A percentile compares a stretch with the other conserved stretches of the same genome.
Conservation (phyloP, 2,113 vertebrate genomes). For the Lagopus leucura region DNA sequence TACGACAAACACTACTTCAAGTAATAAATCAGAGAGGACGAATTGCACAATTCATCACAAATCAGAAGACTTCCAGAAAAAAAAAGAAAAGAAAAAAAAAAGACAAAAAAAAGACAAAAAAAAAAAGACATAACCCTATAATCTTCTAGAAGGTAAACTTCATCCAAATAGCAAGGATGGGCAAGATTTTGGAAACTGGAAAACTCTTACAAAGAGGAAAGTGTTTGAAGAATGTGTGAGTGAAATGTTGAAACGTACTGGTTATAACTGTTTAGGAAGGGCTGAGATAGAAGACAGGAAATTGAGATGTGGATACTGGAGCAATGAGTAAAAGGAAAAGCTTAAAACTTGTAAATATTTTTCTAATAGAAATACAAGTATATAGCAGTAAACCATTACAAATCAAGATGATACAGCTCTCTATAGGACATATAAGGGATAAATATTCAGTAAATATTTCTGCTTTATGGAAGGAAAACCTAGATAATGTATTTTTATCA, state of each 20-base stretch:
- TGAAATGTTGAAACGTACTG: rapidly evolving
- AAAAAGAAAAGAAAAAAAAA: background rate
- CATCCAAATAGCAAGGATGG: background rate
- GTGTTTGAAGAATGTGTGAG: rapidly evolving
- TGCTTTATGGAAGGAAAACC: background rate
- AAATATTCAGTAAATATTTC: background rate
- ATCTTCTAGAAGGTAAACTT: background rate
- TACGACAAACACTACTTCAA: background rate
- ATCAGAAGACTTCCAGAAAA: background rate
- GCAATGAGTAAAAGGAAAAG: background rate
- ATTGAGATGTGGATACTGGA: background rate
- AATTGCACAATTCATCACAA: background rate
- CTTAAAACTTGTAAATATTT: background rate
- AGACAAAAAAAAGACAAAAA: no score
- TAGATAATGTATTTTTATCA: background rate
- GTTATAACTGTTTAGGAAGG: background rate
- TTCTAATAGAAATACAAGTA: background rate
- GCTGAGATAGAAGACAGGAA: background rate
- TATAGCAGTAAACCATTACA: rapidly evolving
- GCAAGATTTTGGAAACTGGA: background rate
- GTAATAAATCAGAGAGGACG: background rate
- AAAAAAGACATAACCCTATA: background rate
- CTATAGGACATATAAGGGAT: background rate
- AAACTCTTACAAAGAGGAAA: background rate
- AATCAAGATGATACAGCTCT: background rate